Evolutionary conservation across 2,888 invertebrate genomes (phyloP).

Genomic region (Dynastes tityus): DNA sequence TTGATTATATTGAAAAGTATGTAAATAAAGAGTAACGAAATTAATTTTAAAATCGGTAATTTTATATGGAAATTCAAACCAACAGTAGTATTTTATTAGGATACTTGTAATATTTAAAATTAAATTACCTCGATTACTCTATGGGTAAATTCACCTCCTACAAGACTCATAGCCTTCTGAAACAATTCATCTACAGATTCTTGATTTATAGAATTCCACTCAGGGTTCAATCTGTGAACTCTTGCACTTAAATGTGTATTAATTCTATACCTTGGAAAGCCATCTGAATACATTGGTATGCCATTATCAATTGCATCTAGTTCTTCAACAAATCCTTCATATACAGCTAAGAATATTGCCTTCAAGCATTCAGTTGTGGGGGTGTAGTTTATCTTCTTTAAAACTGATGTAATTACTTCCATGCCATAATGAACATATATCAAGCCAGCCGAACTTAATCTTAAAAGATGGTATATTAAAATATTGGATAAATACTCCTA

Average conservation of each 20-base stretch:
- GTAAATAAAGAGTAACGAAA: no score
- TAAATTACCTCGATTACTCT: constrained; percentile 71
- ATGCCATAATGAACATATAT: constrained; percentile 93
- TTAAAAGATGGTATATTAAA: constrained; percentile 63
- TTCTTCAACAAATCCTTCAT: constrained; percentile 91
- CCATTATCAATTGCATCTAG: constrained; percentile 99
- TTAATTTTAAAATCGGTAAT: no score
- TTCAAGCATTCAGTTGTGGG: constrained; percentile 72
- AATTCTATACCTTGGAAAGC: constrained; percentile 84
- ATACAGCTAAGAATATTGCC: constrained; percentile 81
- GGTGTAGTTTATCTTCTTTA: constrained; percentile 70
- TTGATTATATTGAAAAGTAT: no score
- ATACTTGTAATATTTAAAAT: background rate
- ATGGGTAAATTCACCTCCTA: constrained; percentile 86
- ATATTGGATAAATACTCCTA: no score
- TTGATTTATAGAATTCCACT: constrained; percentile 79
- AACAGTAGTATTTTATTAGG: no score
- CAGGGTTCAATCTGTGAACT: constrained; percentile 85
- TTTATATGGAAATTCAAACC: no score
- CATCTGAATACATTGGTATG: constrained; percentile 82
- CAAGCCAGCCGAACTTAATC: constrained; percentile 95
- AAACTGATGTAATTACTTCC: constrained; percentile 78
- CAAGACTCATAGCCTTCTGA: constrained; percentile 83
- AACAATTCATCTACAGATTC: constrained; percentile 78
- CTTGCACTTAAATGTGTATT: constrained; percentile 84